These are phyloP conservation scores for Dasysyrphus albostriatus DNA, from an alignment of 2,888 invertebrate genomes.

Conservation along the genomic window DNA sequence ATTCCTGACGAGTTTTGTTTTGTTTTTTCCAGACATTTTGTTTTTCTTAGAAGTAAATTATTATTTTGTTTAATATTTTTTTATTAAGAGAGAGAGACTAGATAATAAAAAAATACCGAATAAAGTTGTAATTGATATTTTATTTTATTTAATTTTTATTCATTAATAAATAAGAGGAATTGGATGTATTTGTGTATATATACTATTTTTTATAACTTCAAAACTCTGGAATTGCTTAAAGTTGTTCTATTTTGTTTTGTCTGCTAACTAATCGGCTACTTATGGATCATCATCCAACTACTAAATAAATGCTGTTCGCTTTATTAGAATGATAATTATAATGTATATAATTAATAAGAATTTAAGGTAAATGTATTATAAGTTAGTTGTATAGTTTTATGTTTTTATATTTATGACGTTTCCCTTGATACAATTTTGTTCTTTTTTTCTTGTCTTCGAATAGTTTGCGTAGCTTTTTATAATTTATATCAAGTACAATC, in stretches of 20 bases:
- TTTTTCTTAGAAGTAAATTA: neutral
- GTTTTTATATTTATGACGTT: conserved; percentile 10
- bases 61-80: neutral
- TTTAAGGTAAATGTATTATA: conserved; percentile 44
- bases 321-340: conserved; percentile 26
- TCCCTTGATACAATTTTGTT: conserved; percentile 9
- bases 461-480: neutral
- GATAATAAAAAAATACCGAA: conserved; percentile 26
- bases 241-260: conserved; percentile 1
- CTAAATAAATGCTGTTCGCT: conserved; percentile 24
- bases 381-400: neutral
- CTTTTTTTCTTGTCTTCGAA: neutral
- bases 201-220: neutral
- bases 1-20: neutral
- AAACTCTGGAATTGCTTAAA: neutral
- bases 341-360: conserved; percentile 28
- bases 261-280: neutral
- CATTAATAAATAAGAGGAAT: conserved; percentile 52
- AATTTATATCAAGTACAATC: neutral
- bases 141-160: too few relatives aligned
- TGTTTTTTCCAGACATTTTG: neutral
- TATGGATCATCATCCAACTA: conserved; percentile 10
- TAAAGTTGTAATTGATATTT: conserved; percentile 28
- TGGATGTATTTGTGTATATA: neutral
- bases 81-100: conserved; percentile 23